Evolutionary conservation across 2,888 invertebrate genomes (phyloP).

Genomic region (Eristalis tenax): DNA sequence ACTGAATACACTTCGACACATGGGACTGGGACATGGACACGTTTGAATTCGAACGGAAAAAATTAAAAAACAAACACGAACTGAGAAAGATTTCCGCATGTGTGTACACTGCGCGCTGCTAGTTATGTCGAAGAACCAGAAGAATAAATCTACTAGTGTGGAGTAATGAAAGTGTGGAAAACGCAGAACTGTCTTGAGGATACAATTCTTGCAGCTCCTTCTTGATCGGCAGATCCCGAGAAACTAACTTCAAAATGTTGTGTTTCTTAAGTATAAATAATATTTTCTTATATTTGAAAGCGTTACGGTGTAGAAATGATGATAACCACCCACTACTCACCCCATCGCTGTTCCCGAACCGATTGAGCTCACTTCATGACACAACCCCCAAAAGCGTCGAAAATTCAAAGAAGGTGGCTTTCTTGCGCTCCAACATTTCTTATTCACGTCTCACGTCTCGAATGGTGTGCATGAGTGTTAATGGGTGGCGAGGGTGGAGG

Average conservation of each 20-base stretch:
- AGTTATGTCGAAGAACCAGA: not conserved
- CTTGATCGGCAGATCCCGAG: slow-evolving; percentile 79
- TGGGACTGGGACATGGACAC: not conserved
- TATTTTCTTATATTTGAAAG: slow-evolving; percentile 73
- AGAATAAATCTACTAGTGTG: too few species aligned
- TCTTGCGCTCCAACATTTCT: slow-evolving; percentile 57
- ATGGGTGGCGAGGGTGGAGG: not conserved
- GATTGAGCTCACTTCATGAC: not conserved
- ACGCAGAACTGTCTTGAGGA: slow-evolving; percentile 2
- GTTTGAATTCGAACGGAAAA: not conserved
- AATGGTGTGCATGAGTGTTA: not conserved
- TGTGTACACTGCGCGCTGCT: not conserved
- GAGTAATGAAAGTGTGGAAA: too few species aligned
- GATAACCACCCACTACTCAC: not conserved
- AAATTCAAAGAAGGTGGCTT: slow-evolving; percentile 50
- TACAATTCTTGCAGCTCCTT: slow-evolving; percentile 70
- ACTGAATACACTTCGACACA: not conserved
- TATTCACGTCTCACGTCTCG: not conserved
- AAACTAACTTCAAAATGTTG: slow-evolving; percentile 79
- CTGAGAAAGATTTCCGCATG: not conserved
- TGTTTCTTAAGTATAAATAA: slow-evolving; percentile 80
- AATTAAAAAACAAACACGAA: not conserved
- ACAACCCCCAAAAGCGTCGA: not conserved
- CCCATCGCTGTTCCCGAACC: not conserved
- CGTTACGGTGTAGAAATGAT: slow-evolving; percentile 52